Conservation (phyloP, 2,113 vertebrate genomes). For the Bolborhynchus lineola region DNA sequence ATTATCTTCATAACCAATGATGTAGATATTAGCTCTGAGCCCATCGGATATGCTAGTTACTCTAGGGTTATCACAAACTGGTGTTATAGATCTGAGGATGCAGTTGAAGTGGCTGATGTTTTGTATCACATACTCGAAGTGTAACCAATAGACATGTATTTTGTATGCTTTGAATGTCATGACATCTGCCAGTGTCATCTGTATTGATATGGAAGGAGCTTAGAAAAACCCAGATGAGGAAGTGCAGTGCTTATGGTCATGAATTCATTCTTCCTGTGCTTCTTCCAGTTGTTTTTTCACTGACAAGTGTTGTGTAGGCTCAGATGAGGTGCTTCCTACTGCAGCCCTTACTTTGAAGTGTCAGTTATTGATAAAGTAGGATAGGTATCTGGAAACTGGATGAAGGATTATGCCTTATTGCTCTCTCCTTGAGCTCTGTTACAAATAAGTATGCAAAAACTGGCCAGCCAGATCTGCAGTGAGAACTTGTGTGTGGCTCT, state of each 20-base stretch:
- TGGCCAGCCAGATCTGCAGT: not conserved
- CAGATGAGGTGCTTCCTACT: not conserved
- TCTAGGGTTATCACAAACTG: not conserved
- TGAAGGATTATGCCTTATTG: not conserved
- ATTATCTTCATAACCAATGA: not conserved
- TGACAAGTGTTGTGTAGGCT: not conserved
- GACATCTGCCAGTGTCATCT: not conserved
- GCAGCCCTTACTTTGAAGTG: not conserved
- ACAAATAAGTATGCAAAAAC: not conserved
- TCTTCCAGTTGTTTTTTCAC: not conserved
- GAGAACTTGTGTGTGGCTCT: not conserved
- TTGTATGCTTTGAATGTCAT: not conserved
- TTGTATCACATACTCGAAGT: not conserved
- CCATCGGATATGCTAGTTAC: not conserved
- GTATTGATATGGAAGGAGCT: not conserved
- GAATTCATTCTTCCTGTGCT: not conserved
- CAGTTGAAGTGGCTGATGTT: not conserved
- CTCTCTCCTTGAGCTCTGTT: not conserved
- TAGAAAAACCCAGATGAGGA: not conserved
- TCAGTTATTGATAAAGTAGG: not conserved
- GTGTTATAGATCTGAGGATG: not conserved
- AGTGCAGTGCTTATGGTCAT: not conserved
- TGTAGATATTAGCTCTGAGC: not conserved
- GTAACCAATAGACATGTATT: not conserved
- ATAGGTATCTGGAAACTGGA: not conserved